Base-by-base conservation (phyloP, 2,113 vertebrate species). In the Erythrocebus patas region DNA sequence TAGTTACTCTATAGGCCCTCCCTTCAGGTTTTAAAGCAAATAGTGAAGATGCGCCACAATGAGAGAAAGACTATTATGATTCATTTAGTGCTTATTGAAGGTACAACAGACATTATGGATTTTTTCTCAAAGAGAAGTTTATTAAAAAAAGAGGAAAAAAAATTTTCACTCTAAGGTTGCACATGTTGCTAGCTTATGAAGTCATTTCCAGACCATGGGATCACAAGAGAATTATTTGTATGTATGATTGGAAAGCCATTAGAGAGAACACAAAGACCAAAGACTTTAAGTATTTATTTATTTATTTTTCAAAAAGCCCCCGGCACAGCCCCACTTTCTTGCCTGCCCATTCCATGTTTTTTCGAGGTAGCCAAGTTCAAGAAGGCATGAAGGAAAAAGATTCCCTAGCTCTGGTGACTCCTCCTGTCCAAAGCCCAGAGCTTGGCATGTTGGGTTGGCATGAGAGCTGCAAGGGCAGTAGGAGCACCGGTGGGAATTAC, bases 381-480 rank as follows among this genome's bases (percentile, higher is more conserved):
- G 72, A 64, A 76, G 30, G 18, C 70, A 70, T n/a, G 20, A 57
- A 52, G 10, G 27, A 52, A 45, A 38, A 72, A 14, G n/a, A 18
- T 17, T 5, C 52, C 22, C 6, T 6, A 16, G 13, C 30, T 35
- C 66, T 25, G 10, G 13, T 4, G 6, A 11, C 25, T n/a, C 13
- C 68, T 52, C 48, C 68, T 48, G 23, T 23, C 75, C 88, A 25
- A 80, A 76, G 20, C 55, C 48, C 80, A 27, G 59, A 82, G 43
- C 35, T 30, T 17, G 17, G 27, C 79, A 3, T 3, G 17, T 52
- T 45, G 16, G 38, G 1, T 13, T 4, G 43, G 2, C 27, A 25
- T 2, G n/a, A 0, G 2, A 6, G 12, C 68, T 4, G 0, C n/a
- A 22, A 52, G 12, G 35, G 18, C 38, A 30, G 5, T 17, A 35